Conservation (phyloP, 92 coral and sea anemone species). For the Galaxea fascicularis region DNA sequence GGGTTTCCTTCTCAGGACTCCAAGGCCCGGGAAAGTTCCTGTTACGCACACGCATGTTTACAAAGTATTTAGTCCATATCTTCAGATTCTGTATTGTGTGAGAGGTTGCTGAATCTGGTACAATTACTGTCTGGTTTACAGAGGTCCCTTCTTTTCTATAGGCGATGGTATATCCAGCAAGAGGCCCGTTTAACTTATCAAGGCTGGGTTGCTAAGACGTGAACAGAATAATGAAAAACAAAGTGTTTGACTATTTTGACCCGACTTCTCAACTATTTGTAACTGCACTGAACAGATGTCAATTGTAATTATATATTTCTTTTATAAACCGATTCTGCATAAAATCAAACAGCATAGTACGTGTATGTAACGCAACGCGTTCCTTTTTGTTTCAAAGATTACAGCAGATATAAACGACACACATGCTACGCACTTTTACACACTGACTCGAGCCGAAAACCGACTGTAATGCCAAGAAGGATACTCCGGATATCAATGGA, state of each 20-base stretch:
- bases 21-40: slow-evolving; percentile 28
- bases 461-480: too few relatives aligned
- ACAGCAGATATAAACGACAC: too few relatives aligned
- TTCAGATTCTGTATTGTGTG: not conserved
- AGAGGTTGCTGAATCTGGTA: not conserved
- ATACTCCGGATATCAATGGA: too few relatives aligned
- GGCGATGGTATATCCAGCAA: slow-evolving; percentile 6
- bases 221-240: not conserved
- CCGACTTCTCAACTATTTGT: too few relatives aligned
- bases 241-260: too few relatives aligned
- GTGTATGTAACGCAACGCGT: too few relatives aligned
- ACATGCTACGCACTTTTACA: too few relatives aligned
- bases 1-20: not conserved
- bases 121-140: not conserved
- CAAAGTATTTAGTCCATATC: slow-evolving; percentile 29
- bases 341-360: too few relatives aligned
- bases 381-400: too few relatives aligned
- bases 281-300: not conserved
- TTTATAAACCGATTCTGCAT: too few relatives aligned
- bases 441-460: too few relatives aligned
- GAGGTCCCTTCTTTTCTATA: not conserved
- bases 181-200: slow-evolving; percentile 5
- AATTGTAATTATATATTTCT: too few relatives aligned
- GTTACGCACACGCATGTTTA: slow-evolving; percentile 4
- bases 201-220: not conserved